phyloP scores from a whole-genome alignment of 1,140 invertebrate genomes.

The Drosophila busckii region DNA sequence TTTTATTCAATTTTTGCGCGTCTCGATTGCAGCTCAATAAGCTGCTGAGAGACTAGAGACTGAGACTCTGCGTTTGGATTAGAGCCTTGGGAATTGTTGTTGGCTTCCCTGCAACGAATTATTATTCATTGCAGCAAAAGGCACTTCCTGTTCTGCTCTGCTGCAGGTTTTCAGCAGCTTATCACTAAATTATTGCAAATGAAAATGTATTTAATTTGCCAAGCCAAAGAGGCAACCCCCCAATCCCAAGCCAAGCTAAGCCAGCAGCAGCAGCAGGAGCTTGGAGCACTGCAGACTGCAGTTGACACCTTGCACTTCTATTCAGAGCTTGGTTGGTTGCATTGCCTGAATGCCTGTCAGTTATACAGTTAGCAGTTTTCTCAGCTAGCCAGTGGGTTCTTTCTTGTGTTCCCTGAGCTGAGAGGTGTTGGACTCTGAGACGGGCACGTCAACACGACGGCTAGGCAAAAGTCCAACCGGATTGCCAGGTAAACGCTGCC shows the following conservation, averaged over 20 bases:
- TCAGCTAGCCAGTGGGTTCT: slow-evolving; percentile 31
- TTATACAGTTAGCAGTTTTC: slow-evolving; percentile 41
- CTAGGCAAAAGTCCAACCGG: not conserved
- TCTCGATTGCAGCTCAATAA: slow-evolving; percentile 64
- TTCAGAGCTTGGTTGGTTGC: slow-evolving; percentile 17
- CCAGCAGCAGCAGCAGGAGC: too few species aligned
- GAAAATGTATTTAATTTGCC: slow-evolving; percentile 26
- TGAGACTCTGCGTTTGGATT: too few species aligned
- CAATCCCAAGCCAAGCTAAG: not conserved
- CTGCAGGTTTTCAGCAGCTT: slow-evolving; percentile 16
- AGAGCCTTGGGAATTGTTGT: slow-evolving; percentile 40
- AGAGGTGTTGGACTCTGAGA: slow-evolving; percentile 16
- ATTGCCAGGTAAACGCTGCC: too few species aligned
- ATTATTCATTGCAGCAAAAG: slow-evolving; percentile 63
- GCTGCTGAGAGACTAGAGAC: slow-evolving; percentile 17
- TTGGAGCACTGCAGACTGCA: slow-evolving; percentile 24
- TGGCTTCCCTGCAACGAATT: slow-evolving; percentile 36
- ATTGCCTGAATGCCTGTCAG: slow-evolving; percentile 57
- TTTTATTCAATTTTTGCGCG: slow-evolving; percentile 67
- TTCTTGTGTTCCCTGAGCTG: slow-evolving; percentile 16
- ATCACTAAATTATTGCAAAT: slow-evolving; percentile 9
- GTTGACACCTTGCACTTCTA: slow-evolving; percentile 36
- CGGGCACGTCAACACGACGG: slow-evolving; percentile 12
- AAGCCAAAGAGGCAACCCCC: not conserved
- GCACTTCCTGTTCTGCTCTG: slow-evolving; percentile 1